Evolutionary conservation across 2,888 invertebrate genomes (phyloP), one percentile per base, ranked within the genome.

Genomic region (Cheilosia impressa): DNA sequence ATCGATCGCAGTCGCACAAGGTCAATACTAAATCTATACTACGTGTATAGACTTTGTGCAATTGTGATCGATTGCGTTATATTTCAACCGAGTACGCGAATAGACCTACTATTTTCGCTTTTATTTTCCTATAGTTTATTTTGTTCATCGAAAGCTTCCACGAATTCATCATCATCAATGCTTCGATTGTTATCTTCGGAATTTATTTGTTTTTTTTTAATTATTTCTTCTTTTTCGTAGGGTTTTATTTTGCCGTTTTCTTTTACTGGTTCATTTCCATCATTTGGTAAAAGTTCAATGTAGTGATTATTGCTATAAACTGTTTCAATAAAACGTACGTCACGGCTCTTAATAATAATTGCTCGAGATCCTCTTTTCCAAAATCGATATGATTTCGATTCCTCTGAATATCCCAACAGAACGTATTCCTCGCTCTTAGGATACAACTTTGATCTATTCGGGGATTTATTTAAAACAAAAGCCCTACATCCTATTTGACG

Each of bases 361-460:
- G 17, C n/a, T 17, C 55, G 55, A n/a, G 55, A 31, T 31, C 55
- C n/a, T 17, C 55, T 55, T 55, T 55, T 55, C 55, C 55, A 55
- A 3, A 55, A 55, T 17, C 31, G 55, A 31, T 78, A 83, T 13
- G 83, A 66, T 52, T 73, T 68, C 10, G 78, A 78, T 63, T 78
- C 78, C 2, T 60, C 52, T 2, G 45, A 73, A 22, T 69, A 84
- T 19, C 65, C 69, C 10, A 72, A 17, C 41, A 71, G 52, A 57
- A 71, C n/a, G 41, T 24, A 71, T 43, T 71, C 71, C 27, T 75
- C 34, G 45, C 53, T 66, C 31, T 60, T 65, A 50, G 63, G 41
- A 38, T 78, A 62, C 34, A 66, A 68, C 34, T 78, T 82, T 19
- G n/a, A n/a, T n/a, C n/a, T n/a, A n/a, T n/a, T n/a, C n/a, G n/a